These are phyloP conservation scores for Zaprionus nigranus DNA, from an alignment of 1,140 invertebrate species.

Conservation along the genomic window DNA sequence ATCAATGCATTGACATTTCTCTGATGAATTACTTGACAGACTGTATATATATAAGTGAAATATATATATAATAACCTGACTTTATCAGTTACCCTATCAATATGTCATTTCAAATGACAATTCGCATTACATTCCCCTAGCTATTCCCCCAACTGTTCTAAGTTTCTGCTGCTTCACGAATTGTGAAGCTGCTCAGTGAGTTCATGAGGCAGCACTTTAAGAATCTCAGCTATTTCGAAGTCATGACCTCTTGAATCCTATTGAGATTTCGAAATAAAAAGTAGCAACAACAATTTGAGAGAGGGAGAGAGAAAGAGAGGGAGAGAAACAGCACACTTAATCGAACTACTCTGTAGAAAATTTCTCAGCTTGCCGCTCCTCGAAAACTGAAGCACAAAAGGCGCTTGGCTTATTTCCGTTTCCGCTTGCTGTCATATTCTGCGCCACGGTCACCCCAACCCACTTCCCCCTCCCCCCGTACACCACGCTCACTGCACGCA, in stretches of 20 bases:
- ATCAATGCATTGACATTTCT: too few relatives aligned
- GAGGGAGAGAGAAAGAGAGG: not conserved
- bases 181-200: not conserved
- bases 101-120: too few relatives aligned
- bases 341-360: slow-evolving; percentile 28
- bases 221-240: slow-evolving; percentile 11
- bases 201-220: slow-evolving; percentile 9
- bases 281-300: not conserved
- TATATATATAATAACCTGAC: too few relatives aligned
- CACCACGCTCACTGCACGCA: not conserved
- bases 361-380: slow-evolving; percentile 38
- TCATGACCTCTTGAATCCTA: slow-evolving; percentile 13
- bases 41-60: too few relatives aligned
- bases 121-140: not conserved
- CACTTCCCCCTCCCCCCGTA: slow-evolving; percentile 13
- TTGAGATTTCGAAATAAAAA: slow-evolving; percentile 8
- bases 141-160: not conserved
- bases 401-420: slow-evolving; percentile 74
- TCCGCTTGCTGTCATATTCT: slow-evolving; percentile 64
- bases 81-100: too few relatives aligned
- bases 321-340: not conserved
- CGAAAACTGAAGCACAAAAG: slow-evolving; percentile 48
- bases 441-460: not conserved
- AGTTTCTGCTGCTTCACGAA: not conserved
- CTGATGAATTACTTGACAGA: too few relatives aligned